Evolutionary conservation across 2,113 vertebrate species (phyloP), one percentile per base, ranked within the genome.

Genomic region (Aegotheles bennettii): DNA sequence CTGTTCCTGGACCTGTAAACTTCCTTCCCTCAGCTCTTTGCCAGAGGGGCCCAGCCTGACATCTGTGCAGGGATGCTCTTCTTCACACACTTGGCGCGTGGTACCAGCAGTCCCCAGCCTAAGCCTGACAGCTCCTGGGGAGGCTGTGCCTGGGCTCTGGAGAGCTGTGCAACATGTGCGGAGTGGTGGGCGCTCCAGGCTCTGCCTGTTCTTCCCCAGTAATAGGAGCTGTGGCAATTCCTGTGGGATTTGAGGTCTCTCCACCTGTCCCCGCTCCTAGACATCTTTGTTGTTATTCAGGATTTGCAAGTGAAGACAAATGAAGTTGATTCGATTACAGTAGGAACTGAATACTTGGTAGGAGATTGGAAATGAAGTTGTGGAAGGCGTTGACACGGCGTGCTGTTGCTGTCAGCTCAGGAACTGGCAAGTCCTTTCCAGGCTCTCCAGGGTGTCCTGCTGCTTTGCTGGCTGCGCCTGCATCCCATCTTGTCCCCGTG

Each of bases 361-460:
- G 36, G 50, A 60, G 35, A 18, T 4, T 2, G 20, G 28, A 53
- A 86, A 29, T 80, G 1, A 40, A 83, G 48, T 40, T 65, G 31
- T 45, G 31, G 59, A 33, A 5, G 4, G 31, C 1, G 1, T 47
- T 57, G 21, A 23, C 0, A 1, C 21, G 57, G 31, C 0, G 1
- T 42, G 73, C 23, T 38, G 63, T 11, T 45, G 54, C 64, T 91
- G 68, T 69, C 63, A 57, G n/a, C n/a, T 40, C 35, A 26, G 47
- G 42, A 17, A 38, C 50, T 59, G 65, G 47, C 42, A 54, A 28
- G 56, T 67, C 47, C 26, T 8, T 35, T 16, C 20, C 47, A 10
- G 61, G 78, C 42, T 82, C 36, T n/a, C 5, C 3, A 64, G 74
- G 2, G 56, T 2, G 6, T 91, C 61, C 92, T 63, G 78, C 77